Evolutionary conservation across 1,140 invertebrate species (phyloP).

Genomic region (Octopus bimaculoides): DNA sequence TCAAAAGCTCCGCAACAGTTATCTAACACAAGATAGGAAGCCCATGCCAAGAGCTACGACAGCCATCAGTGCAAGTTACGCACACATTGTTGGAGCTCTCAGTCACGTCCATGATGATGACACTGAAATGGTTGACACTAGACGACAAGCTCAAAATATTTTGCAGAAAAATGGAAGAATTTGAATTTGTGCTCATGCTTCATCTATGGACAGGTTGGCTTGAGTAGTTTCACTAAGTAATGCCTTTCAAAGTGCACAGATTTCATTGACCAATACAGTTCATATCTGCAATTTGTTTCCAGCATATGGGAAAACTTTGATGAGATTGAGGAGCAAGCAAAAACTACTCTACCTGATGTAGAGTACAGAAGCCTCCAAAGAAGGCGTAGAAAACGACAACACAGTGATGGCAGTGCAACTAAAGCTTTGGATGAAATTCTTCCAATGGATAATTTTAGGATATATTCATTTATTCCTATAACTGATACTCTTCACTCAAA

Average conservation of each 20-base stretch:
- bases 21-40: neutral
- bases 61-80: neutral
- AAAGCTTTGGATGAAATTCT: neutral
- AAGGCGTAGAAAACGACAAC: neutral
- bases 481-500: neutral
- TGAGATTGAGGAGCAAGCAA: neutral
- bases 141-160: neutral
- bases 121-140: neutral
- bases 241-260: neutral
- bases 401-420: neutral
- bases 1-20: neutral
- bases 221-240: neutral
- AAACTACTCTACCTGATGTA: neutral
- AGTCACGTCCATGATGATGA: neutral
- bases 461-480: neutral
- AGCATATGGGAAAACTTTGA: neutral
- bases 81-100: neutral
- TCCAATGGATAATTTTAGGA: neutral
- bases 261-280: neutral
- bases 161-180: neutral
- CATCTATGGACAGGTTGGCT: neutral
- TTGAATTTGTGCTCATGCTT: neutral
- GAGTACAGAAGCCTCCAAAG: neutral
- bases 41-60: neutral
- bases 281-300: neutral